A percentile compares a stretch with the other conserved stretches of the same genome.
These are phyloP conservation scores for Haemorhous mexicanus DNA, from an alignment of 2,113 vertebrate species.

Conservation along the genomic window DNA sequence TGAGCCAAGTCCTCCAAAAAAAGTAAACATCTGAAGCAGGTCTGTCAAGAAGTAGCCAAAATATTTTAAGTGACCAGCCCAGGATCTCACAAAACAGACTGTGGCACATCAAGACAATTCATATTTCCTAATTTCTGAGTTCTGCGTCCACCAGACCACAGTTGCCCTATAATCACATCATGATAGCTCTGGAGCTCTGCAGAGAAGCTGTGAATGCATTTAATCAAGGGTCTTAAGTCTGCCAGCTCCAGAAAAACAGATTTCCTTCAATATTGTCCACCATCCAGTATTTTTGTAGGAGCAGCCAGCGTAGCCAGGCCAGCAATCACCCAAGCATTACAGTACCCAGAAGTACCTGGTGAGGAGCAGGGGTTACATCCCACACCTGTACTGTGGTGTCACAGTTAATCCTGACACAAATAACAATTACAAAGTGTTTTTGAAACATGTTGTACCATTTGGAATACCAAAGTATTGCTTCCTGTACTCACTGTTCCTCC, in stretches of 20 bases:
- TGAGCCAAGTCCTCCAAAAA: not conserved
- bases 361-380: not conserved
- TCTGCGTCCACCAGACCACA: not conserved
- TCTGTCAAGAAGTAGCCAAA: not conserved
- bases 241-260: not conserved
- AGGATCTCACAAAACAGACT: not conserved
- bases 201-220: not conserved
- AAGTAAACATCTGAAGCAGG: not conserved
- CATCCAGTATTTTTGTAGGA: not conserved
- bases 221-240: not conserved
- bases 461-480: not conserved
- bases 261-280: not conserved
- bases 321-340: not conserved
- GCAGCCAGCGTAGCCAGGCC: not conserved
- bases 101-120: not conserved
- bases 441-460: not conserved
- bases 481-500: not conserved
- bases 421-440: not conserved
- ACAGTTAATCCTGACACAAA: not conserved
- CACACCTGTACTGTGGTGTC: not conserved
- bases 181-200: not conserved
- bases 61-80: not conserved
- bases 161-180: conserved; percentile 5
- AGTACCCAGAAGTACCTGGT: not conserved
- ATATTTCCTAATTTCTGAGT: not conserved